Conservation (phyloP, 2,888 invertebrate species). For the Eilema griseolum region DNA sequence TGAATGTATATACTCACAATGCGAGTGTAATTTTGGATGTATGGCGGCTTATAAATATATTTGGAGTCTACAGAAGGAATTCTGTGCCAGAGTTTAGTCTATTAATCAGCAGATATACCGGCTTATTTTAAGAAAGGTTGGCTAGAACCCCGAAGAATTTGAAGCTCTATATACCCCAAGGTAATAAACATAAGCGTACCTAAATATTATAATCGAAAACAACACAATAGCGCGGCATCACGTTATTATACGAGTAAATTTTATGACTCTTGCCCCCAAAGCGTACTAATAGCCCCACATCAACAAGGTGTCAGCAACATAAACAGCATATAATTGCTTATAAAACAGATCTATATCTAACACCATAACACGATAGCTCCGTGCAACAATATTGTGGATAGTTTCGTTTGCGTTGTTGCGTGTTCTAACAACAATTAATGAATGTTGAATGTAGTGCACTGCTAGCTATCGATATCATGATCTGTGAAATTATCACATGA, state of each 20-base stretch:
- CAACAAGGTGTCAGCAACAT: background rate
- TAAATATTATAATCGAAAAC: background rate
- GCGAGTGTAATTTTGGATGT: too few relatives aligned
- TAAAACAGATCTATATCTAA: constrained; percentile 41
- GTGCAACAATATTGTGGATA: constrained; percentile 47
- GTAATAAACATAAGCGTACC: background rate
- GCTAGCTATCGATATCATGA: constrained; percentile 30
- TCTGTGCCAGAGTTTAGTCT: background rate
- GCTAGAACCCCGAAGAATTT: background rate
- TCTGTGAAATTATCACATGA: constrained; percentile 19
- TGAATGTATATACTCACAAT: too few relatives aligned
- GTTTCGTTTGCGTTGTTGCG: constrained; percentile 48
- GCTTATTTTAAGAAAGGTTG: background rate
- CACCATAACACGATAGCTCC: constrained; percentile 48
- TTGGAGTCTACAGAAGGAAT: background rate
- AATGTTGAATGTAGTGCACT: constrained; percentile 36
- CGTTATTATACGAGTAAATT: background rate
- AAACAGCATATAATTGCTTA: constrained; percentile 34
- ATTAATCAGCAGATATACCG: background rate
- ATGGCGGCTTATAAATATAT: background rate
- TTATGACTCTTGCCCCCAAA: background rate
- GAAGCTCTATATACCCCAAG: background rate
- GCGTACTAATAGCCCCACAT: background rate
- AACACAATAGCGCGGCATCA: background rate
- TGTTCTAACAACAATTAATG: constrained; percentile 53